Percentiles rank a stretch among this genome's conserved stretches.
These are phyloP conservation scores for Tethea ocularis DNA, from an alignment of 2,888 invertebrate species.

Conservation along the genomic window DNA sequence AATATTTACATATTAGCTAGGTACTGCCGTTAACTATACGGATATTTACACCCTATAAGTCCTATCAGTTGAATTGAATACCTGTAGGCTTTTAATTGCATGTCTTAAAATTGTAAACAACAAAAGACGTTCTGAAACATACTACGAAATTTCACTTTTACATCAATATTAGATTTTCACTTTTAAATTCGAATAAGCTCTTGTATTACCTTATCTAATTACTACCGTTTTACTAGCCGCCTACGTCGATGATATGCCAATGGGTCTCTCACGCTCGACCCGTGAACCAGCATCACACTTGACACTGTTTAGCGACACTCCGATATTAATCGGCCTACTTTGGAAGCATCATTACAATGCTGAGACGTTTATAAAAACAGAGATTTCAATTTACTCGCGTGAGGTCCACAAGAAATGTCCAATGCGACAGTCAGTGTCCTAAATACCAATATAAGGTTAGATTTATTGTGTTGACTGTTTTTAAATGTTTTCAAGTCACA, in stretches of 20 bases:
- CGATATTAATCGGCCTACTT: slow-evolving; percentile 14
- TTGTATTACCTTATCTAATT: slow-evolving; percentile 34
- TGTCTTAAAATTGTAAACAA: background rate
- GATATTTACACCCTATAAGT: background rate
- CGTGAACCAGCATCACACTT: slow-evolving; percentile 38
- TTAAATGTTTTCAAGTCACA: slow-evolving; percentile 43
- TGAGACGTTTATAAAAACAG: slow-evolving; percentile 5
- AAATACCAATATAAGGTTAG: slow-evolving; percentile 48
- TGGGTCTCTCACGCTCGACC: slow-evolving; percentile 41
- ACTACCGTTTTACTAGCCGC: slow-evolving; percentile 33
- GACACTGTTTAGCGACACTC: slow-evolving; percentile 43
- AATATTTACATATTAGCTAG: background rate
- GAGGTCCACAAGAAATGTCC: slow-evolving; percentile 35
- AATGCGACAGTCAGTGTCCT: slow-evolving; percentile 36
- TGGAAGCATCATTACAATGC: background rate
- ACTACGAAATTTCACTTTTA: slow-evolving; percentile 26
- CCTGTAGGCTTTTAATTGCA: background rate
- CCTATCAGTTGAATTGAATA: background rate
- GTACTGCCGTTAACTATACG: background rate
- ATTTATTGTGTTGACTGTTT: slow-evolving; percentile 40
- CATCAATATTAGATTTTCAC: slow-evolving; percentile 18
- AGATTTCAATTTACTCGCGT: slow-evolving; percentile 26
- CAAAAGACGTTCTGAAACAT: background rate
- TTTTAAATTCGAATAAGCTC: slow-evolving; percentile 32
- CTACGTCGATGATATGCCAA: slow-evolving; percentile 30